Base-by-base conservation (phyloP, 2,797 vertebrate species). In the Margarornis squamiger region DNA sequence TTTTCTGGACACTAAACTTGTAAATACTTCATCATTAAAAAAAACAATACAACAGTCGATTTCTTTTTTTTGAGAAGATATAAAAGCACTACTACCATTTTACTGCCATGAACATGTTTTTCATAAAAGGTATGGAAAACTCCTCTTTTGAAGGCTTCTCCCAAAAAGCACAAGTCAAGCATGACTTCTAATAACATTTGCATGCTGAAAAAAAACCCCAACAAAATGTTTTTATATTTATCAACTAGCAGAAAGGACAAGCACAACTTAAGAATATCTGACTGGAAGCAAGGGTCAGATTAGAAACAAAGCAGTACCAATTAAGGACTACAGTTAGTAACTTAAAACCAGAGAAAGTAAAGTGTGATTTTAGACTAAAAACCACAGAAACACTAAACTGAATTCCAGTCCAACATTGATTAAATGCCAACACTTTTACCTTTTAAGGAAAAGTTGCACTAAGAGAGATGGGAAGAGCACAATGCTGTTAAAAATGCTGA, bases 1-100 rank as follows among this genome's bases (percentile, higher is more conserved):
- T 90, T 95, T 94, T 92, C 91, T 88, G 71, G 85, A 94, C 39
- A 52, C 46, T 61, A 27, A 59, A 68, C 39, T 90, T 84, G 76
- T 86, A 96, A 92, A 88, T 90, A 76, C 17, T 30, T 84, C 76
- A 81, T 75, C 21, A 52, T 63, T 75, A 43, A 87, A 86, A 87
- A 84, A 67, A 10, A 0, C 55, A 65, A 39, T 3, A 58, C 29
- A 84, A 34, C 34, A 77, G 52, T 7, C 4, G 1, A 21, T 32
- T 30, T 77, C 10, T 20, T 74, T 80, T 80, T 90, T 86, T 63
- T 80, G 43, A 83, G 85, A 86, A 74, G 43, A 45, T 29, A 62
- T 39, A 88, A 89, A 71, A 74, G 14, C n/a, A 86, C 29, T 71
- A 52, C 15, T 72, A 41, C 6, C 49, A 49, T 93, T 83, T 86